Percentiles rank a stretch among this genome's conserved stretches.
phyloP scores from a whole-genome alignment of 2,113 vertebrate species.

The Carassius auratus region DNA sequence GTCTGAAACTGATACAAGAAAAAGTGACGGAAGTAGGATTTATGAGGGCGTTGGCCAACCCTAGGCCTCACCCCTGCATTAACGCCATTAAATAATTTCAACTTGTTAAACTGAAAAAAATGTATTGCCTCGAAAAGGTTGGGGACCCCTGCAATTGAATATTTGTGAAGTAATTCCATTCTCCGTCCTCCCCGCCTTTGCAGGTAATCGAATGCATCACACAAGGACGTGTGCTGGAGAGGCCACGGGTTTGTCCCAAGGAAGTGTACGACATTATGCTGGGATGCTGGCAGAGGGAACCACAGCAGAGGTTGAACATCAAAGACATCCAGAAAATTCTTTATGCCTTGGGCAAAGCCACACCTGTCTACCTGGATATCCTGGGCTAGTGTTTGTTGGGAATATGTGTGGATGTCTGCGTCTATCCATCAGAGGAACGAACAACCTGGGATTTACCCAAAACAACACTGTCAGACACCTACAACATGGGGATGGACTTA shows the following conservation, averaged over 20 bases:
- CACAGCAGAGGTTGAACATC: constrained; percentile 79
- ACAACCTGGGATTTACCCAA: constrained; percentile 54
- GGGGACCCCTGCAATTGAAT: not conserved
- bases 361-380: constrained; percentile 81
- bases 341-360: constrained; percentile 76
- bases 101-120: too few species aligned
- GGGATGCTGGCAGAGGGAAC: constrained; percentile 82
- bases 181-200: not conserved
- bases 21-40: too few species aligned
- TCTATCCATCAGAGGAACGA: constrained; percentile 33
- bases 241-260: constrained; percentile 79
- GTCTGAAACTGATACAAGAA: too few species aligned
- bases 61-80: too few species aligned
- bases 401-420: not conserved
- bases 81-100: too few species aligned
- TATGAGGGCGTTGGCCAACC: too few species aligned
- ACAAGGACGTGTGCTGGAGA: constrained; percentile 78
- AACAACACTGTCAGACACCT: constrained; percentile 61
- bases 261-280: constrained; percentile 82
- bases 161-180: constrained; percentile 9
- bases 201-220: constrained; percentile 84
- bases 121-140: not conserved
- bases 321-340: constrained; percentile 82
- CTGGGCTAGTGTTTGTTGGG: constrained; percentile 68
- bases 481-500: constrained; percentile 69